Conservation (phyloP, 2,888 invertebrate species). For the Ariolimax columbianus region DNA sequence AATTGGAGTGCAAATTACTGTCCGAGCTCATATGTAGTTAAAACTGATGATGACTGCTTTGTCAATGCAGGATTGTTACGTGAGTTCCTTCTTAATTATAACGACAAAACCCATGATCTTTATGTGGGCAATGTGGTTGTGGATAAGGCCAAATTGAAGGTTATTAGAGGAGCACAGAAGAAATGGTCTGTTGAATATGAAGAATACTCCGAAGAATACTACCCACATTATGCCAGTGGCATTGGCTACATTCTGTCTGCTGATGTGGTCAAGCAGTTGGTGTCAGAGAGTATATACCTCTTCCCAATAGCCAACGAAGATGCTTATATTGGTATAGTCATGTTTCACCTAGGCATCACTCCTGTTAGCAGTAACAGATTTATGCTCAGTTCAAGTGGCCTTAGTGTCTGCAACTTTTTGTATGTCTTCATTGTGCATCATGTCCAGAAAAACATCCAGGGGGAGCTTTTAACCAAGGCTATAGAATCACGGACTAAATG, state of each 20-base stretch:
- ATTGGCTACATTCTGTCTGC: constrained; percentile 75
- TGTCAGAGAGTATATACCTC: constrained; percentile 63
- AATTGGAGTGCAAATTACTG: constrained; percentile 68
- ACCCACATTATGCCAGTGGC: constrained; percentile 76
- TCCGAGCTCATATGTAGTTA: constrained; percentile 66
- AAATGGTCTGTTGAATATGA: constrained; percentile 72
- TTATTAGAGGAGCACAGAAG: constrained; percentile 69
- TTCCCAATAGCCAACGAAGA: constrained; percentile 76
- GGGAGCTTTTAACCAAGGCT: constrained; percentile 61
- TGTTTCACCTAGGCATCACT: constrained; percentile 64
- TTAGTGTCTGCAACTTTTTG: constrained; percentile 74
- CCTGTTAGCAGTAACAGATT: constrained; percentile 73
- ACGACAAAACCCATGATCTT: constrained; percentile 59
- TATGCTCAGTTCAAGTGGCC: constrained; percentile 66
- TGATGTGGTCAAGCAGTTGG: constrained; percentile 67
- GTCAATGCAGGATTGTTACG: constrained; percentile 69
- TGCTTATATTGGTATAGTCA: constrained; percentile 75
- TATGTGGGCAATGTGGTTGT: constrained; percentile 74
- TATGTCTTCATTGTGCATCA: constrained; percentile 76
- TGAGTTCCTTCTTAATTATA: constrained; percentile 59
- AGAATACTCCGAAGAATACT: constrained; percentile 65
- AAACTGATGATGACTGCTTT: constrained; percentile 77
- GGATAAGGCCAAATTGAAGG: constrained; percentile 60
- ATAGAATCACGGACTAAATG: constrained; percentile 60
- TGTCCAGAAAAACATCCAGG: constrained; percentile 65